Evolutionary conservation across 23 tunicate species (phyloP), one percentile per base, ranked within the genome.

Genomic region (Aplidium turbinatum): DNA sequence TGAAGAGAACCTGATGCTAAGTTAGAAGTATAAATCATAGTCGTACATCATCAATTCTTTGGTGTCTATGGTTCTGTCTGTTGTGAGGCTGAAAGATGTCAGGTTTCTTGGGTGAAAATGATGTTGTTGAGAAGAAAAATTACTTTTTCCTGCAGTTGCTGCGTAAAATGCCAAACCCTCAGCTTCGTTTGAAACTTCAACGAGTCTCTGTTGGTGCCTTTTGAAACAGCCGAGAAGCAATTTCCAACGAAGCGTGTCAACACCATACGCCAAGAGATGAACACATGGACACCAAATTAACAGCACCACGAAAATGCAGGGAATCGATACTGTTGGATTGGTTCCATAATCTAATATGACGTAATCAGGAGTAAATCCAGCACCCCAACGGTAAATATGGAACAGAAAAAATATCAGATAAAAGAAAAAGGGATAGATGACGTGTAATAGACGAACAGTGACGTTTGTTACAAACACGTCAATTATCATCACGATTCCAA

Each of bases 311-410:
- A 85, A 31, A 26, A 78, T 51, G 47, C 58, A 71, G 9, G 52
- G 51, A 28, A 61, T 51, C 21, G 84, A 56, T 0, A 36, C 31
- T 3, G 23, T 68, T 0, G 79, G 50, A 46, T 31, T 30, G 39
- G 22, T 51, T n/a, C 75, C 80, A 42, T 76, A 85, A 50, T 78
- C 83, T 24, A 85, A 50, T 35, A 72, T 58, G 36, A n/a, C 29
- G 30, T 26, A 36, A 20, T 30, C 51, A 0, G 92, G 80, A 3
- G 83, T 78, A 35, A 57, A 71, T 35, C 84, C 79, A 2, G 80
- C 76, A 7, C 75, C 80, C 92, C 84, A 85, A 45, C 92, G 78
- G 63, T 70, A 78, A n/a, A 78, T 39, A 62, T 85, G 77, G 48
- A 85, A 68, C 1, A 48, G 38, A 1, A 69, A 78, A 47, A 1